Evolutionary conservation across 2,797 vertebrate genomes (phyloP).

Genomic region (Lepus oiostolus): DNA sequence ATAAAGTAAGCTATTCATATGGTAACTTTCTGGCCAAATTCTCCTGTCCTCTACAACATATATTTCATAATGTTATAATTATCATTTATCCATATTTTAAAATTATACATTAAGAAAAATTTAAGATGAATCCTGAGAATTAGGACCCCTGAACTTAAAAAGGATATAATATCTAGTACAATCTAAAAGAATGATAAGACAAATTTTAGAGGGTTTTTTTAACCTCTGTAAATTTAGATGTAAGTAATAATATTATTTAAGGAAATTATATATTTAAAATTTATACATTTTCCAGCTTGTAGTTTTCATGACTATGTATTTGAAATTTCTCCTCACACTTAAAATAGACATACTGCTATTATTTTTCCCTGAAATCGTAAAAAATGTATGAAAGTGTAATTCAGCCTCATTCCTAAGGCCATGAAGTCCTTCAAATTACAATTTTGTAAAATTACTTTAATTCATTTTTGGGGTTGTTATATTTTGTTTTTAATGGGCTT

Average conservation of each 20-base stretch:
- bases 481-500: background rate
- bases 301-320: background rate
- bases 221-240: background rate
- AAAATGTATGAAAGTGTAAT: background rate
- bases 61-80: background rate
- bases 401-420: background rate
- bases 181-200: background rate
- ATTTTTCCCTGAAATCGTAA: background rate
- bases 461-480: background rate
- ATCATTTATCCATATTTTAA: background rate
- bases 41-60: background rate
- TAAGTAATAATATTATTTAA: background rate
- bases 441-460: background rate
- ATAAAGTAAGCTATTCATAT: background rate
- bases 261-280: background rate
- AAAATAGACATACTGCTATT: background rate
- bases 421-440: background rate
- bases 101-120: conserved; percentile 16
- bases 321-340: background rate
- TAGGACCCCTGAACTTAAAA: background rate
- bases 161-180: background rate
- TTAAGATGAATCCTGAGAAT: background rate
- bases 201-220: background rate
- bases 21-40: background rate
- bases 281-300: background rate